A percentile compares a stretch with the other conserved stretches of the same genome.
phyloP scores from a whole-genome alignment of 2,888 invertebrate genomes.

The Pediacus dermestoides region DNA sequence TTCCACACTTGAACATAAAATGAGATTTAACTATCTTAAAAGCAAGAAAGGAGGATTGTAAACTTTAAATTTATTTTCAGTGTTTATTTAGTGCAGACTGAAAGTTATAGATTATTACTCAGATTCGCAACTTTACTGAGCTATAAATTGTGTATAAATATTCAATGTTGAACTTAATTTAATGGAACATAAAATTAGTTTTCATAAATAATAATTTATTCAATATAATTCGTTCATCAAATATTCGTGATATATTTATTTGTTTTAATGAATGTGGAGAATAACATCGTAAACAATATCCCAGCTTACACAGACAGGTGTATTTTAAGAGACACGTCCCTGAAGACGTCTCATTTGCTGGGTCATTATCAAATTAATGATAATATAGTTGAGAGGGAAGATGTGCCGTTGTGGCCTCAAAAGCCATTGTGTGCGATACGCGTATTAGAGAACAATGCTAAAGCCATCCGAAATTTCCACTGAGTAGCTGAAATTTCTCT shows the following conservation, averaged over 20 bases:
- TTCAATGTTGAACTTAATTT: too few relatives aligned
- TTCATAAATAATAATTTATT: too few relatives aligned
- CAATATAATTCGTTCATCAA: too few relatives aligned
- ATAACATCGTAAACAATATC: too few relatives aligned
- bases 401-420: slow-evolving; percentile 13
- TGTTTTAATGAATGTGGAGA: too few relatives aligned
- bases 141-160: too few relatives aligned
- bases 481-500: slow-evolving; percentile 20
- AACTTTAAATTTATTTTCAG: slow-evolving; percentile 7
- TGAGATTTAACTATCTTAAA: slow-evolving; percentile 8
- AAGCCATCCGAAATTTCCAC: slow-evolving; percentile 24
- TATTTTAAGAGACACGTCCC: slow-evolving; percentile 16
- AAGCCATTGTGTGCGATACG: slow-evolving; percentile 25
- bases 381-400: slow-evolving; percentile 21
- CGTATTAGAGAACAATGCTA: slow-evolving; percentile 28
- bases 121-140: too few relatives aligned
- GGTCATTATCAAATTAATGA: slow-evolving; percentile 30
- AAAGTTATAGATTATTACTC: too few relatives aligned
- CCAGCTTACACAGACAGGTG: slow-evolving; percentile 19
- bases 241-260: too few relatives aligned
- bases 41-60: slow-evolving; percentile 6
- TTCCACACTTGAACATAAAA: slow-evolving; percentile 6
- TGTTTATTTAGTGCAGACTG: too few relatives aligned
- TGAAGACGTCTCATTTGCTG: slow-evolving; percentile 19
- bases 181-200: too few relatives aligned